phyloP scores from a whole-genome alignment of 2,113 vertebrate species.

The Glaucidium brasilianum region DNA sequence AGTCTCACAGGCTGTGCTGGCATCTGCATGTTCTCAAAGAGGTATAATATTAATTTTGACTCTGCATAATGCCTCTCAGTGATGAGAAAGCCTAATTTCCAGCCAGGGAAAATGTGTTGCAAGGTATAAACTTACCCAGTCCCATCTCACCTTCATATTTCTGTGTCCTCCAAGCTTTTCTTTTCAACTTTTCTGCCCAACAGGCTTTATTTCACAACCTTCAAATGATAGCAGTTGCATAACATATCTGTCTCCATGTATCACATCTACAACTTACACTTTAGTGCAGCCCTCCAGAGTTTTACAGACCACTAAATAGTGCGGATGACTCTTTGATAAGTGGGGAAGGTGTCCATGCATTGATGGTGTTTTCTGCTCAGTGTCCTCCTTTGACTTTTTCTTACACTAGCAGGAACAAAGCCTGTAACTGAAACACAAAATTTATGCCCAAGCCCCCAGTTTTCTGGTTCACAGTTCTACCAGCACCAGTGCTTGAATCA shows the following conservation, averaged over 20 bases:
- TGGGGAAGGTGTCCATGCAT: fast-evolving
- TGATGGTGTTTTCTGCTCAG: neutral
- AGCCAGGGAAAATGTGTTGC: neutral
- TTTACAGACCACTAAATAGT: neutral
- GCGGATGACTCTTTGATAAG: neutral
- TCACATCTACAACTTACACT: neutral
- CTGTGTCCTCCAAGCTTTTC: neutral
- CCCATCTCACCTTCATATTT: neutral
- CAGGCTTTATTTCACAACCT: neutral
- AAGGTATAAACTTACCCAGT: neutral
- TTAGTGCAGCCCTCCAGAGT: neutral
- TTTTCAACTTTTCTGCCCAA: neutral
- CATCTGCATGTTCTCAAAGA: neutral
- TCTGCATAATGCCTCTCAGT: neutral
- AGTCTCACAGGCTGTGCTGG: neutral
- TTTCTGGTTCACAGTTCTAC: neutral
- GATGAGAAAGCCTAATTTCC: neutral
- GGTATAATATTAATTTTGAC: neutral
- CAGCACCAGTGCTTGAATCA: neutral
- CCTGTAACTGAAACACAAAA: neutral
- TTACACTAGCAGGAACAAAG: neutral
- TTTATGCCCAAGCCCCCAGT: neutral
- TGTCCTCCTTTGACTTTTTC: neutral
- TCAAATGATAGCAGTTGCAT: neutral
- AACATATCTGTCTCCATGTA: neutral